Evolutionary conservation across 2,888 invertebrate species (phyloP).

Genomic region (Oscheius sp.): DNA sequence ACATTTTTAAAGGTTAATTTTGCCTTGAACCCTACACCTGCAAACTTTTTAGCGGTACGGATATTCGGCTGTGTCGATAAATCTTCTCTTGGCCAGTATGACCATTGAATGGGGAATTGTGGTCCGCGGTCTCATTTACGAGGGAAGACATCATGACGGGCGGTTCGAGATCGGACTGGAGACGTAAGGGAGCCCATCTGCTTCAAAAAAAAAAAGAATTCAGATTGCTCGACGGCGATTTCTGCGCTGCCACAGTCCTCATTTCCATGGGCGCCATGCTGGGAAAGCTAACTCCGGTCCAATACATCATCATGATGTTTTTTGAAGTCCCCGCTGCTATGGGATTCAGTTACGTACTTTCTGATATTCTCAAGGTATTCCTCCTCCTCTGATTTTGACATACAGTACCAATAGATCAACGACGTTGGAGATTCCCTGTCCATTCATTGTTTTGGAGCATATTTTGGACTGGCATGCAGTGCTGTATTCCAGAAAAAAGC

Average conservation of each 20-base stretch:
- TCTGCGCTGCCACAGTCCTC: constrained; percentile 76
- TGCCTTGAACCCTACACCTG: not conserved
- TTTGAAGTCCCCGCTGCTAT: constrained; percentile 74
- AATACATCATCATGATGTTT: constrained; percentile 75
- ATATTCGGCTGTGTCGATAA: constrained; percentile 88
- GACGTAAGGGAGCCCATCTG: constrained; percentile 28
- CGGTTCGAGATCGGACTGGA: constrained; percentile 48
- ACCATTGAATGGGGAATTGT: constrained; percentile 83
- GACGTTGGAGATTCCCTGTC: constrained; percentile 94
- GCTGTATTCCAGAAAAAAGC: constrained; percentile 77
- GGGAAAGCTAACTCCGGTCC: constrained; percentile 75
- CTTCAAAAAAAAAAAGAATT: constrained; percentile 3
- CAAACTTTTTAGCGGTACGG: constrained; percentile 78
- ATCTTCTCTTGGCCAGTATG: constrained; percentile 86
- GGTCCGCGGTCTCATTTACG: constrained; percentile 61
- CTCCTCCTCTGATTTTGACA: not conserved
- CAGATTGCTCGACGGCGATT: constrained; percentile 75
- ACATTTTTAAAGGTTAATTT: constrained; percentile 80
- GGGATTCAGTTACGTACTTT: constrained; percentile 70
- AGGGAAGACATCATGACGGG: constrained; percentile 28
- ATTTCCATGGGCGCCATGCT: constrained; percentile 76
- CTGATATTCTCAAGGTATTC: constrained; percentile 66
- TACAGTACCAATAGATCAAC: constrained; percentile 79
- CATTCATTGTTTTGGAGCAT: constrained; percentile 93
- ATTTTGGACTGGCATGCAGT: constrained; percentile 90